Base-by-base conservation (phyloP, 2,113 vertebrate species). In the Forbesichthys papilliferus region DNA sequence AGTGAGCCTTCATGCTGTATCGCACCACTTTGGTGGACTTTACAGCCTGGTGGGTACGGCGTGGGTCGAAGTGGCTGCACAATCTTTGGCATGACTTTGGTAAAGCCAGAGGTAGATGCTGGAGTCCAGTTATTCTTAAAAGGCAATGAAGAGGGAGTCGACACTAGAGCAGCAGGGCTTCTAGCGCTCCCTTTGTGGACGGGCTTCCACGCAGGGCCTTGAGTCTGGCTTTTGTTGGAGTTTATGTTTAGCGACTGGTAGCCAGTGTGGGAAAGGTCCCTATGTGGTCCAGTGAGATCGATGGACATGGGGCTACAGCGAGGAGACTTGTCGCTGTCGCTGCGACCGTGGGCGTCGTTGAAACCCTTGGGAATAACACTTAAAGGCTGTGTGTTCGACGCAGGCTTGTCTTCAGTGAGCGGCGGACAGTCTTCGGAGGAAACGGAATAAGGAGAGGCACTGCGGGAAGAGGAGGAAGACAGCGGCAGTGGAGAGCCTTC, bases 381-480 rank as follows among this genome's bases (percentile, higher is more conserved):
- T 46, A 27, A 27, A 53, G 51, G 9, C 70, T 84, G 72, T 74
- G 79, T 9, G 42, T 60, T 47, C 71, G 79, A 49, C 18, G 72
- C 11, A 9, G 84, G 48, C 74, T 79, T 85, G 9, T 84, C 77
- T 64, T 70, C 73, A 4, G 20, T 59, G 7, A 63, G 53, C 12
- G 68, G 61, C 18, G 77, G 63, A 14, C 68, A 56, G 36, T 94
- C 92, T 58, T 94, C 93, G 12, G 93, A 94, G 7, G 91, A 92
- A 68, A 92, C 83, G 0, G 92, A 94, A 66, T 69, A 75, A 49
- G 90, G 90, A 9, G 93, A 93, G 0, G 89, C 58, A 71, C 91
- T 91, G 48, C 91, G 85, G 7, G 92, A 93, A 3, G 89, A 90
- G 1, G 90, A 89, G 1, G 92, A 89, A 13, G 92, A 93, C 13